Percentiles rank a stretch among this genome's conserved stretches.
phyloP scores from a whole-genome alignment of 2,888 invertebrate species.

The Callimorpha dominula region DNA sequence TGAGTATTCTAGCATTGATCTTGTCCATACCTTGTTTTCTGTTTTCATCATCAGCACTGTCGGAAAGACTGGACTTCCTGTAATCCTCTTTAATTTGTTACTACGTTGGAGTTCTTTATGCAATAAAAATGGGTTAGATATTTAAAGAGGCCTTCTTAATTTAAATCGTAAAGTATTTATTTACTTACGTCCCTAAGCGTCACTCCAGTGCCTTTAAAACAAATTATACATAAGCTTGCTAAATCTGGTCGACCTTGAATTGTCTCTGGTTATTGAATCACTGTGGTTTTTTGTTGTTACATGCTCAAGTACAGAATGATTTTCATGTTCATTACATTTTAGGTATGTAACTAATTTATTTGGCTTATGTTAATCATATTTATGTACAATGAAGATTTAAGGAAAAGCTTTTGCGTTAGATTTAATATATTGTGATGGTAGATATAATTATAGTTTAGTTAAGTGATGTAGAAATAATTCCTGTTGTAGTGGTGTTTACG shows the following conservation, averaged over 20 bases:
- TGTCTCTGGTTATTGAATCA: conserved; percentile 55
- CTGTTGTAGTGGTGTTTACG: too few species aligned
- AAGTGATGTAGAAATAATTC: not conserved
- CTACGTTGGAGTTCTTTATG: not conserved
- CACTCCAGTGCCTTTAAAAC: conserved; percentile 25
- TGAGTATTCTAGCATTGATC: not conserved
- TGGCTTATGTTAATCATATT: conserved; percentile 22
- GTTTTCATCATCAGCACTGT: not conserved
- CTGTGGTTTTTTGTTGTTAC: conserved; percentile 48
- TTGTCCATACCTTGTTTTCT: not conserved
- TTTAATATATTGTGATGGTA: not conserved
- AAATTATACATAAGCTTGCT: conserved; percentile 37
- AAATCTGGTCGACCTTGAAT: conserved; percentile 56
- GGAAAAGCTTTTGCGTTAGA: not conserved
- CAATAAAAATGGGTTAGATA: not conserved
- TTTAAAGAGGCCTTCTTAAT: conserved; percentile 8
- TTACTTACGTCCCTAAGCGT: conserved; percentile 16
- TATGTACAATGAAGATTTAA: conserved; percentile 8
- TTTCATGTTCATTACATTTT: conserved; percentile 46
- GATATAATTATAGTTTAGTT: not conserved
- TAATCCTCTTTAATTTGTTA: not conserved
- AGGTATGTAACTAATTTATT: conserved; percentile 33
- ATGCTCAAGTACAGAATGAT: conserved; percentile 44
- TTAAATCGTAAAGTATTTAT: conserved; percentile 1
- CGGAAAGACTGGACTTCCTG: not conserved